phyloP scores from a whole-genome alignment of 1,140 invertebrate genomes.

The Lasioglossum albipes region DNA sequence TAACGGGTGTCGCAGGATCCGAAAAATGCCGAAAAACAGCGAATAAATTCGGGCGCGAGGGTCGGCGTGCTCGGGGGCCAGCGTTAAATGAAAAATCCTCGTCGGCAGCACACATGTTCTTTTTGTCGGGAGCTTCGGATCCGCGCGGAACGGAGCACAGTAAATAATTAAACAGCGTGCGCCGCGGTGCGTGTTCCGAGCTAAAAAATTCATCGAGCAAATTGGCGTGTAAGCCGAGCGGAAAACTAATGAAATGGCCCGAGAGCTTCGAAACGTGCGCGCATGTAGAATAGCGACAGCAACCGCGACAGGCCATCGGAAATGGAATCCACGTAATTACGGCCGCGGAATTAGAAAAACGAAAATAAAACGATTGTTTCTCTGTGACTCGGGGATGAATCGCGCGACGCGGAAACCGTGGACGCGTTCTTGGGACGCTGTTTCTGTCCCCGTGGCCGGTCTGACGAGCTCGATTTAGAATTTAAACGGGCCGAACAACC shows the following conservation, averaged over 20 bases:
- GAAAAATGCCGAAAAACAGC: too few species aligned
- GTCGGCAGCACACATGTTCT: neutral
- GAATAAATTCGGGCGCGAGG: too few species aligned
- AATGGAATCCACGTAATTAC: neutral
- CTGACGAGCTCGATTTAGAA: neutral
- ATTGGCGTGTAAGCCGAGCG: neutral
- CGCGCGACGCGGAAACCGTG: too few species aligned
- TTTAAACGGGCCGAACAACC: neutral
- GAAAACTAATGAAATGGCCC: neutral
- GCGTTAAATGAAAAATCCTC: conserved; percentile 14
- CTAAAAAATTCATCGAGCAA: neutral
- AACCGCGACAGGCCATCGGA: too few species aligned
- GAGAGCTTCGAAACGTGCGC: too few species aligned
- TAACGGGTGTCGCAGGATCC: too few species aligned
- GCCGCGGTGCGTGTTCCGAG: too few species aligned
- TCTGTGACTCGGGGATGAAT: too few species aligned
- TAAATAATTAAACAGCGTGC: conserved; percentile 14
- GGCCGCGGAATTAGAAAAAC: neutral
- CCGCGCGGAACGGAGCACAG: too few species aligned
- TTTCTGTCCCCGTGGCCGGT: neutral
- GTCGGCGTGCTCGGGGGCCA: too few species aligned
- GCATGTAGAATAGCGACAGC: neutral
- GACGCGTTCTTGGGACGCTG: too few species aligned
- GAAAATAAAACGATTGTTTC: neutral
- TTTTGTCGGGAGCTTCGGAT: neutral